Evolutionary conservation across 2,113 vertebrate genomes (phyloP).

Genomic region (Macquaria australasica): DNA sequence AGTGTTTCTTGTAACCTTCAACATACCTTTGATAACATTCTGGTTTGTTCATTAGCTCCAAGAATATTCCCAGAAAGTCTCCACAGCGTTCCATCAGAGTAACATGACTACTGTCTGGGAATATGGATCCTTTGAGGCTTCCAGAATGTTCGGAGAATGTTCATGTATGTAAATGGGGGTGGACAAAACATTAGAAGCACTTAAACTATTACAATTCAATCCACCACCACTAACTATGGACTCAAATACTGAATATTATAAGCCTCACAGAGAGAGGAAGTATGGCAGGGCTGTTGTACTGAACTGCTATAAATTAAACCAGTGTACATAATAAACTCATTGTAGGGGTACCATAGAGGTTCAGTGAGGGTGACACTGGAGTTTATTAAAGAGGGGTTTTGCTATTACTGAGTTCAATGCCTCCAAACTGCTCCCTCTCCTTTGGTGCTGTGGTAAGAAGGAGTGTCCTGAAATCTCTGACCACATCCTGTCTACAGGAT

Average conservation of each 20-base stretch:
- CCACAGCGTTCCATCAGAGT: not conserved
- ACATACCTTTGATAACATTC: slow-evolving; percentile 21
- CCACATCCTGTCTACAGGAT: slow-evolving; percentile 16
- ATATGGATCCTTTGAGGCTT: not conserved
- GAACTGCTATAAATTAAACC: not conserved
- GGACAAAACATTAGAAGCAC: not conserved
- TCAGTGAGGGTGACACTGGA: not conserved
- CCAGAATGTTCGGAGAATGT: not conserved
- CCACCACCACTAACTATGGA: not conserved
- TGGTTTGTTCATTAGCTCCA: slow-evolving; percentile 12
- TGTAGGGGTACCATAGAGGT: not conserved
- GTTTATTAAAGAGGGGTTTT: slow-evolving; percentile 18
- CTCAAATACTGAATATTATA: not conserved
- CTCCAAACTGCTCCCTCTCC: slow-evolving; percentile 5
- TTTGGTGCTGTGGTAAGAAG: not conserved
- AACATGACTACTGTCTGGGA: not conserved
- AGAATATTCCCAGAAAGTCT: not conserved
- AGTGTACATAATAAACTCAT: slow-evolving; percentile 7
- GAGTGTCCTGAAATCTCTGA: slow-evolving; percentile 2
- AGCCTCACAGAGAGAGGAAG: not conserved
- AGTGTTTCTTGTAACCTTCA: slow-evolving; percentile 17
- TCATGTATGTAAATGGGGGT: not conserved
- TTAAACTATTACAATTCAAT: not conserved
- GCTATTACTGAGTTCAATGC: not conserved
- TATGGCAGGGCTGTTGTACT: not conserved